Evolutionary conservation across 2,888 invertebrate genomes (phyloP).

Genomic region (Stratiomys singularior): DNA sequence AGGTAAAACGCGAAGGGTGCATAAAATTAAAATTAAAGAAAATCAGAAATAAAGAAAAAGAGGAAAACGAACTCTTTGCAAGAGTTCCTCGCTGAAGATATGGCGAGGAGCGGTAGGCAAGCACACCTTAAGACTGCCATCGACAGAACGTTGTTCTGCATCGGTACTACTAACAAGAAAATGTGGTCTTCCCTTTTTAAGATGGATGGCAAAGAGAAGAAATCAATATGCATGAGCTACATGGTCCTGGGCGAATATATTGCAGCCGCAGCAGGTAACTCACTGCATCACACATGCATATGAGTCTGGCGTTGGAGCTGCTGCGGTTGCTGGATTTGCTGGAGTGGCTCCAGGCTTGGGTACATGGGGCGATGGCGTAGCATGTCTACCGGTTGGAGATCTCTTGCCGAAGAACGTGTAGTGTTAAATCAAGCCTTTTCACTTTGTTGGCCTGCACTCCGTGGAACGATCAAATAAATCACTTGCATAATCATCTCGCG

Average conservation of each 20-base stretch:
- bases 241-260: neutral
- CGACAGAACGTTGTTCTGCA: slow-evolving; percentile 23
- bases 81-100: neutral
- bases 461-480: slow-evolving; percentile 40
- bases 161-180: slow-evolving; percentile 35
- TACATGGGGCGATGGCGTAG: slow-evolving; percentile 4
- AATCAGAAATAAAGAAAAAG: neutral
- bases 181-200: slow-evolving; percentile 31
- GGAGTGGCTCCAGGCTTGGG: neutral
- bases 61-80: neutral
- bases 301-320: too few relatives aligned
- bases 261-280: slow-evolving; percentile 2
- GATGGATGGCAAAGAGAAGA: neutral
- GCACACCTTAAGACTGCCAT: slow-evolving; percentile 15
- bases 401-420: neutral
- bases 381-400: neutral
- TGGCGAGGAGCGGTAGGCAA: slow-evolving; percentile 16
- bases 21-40: slow-evolving; percentile 20
- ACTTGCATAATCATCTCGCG: slow-evolving; percentile 36
- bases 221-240: neutral
- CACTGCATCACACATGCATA: slow-evolving; percentile 21
- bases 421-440: slow-evolving; percentile 27
- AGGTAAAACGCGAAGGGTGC: slow-evolving; percentile 33
- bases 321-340: neutral
- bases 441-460: slow-evolving; percentile 27